phyloP scores from a whole-genome alignment of 1,140 invertebrate genomes.

The Venturia canescens region DNA sequence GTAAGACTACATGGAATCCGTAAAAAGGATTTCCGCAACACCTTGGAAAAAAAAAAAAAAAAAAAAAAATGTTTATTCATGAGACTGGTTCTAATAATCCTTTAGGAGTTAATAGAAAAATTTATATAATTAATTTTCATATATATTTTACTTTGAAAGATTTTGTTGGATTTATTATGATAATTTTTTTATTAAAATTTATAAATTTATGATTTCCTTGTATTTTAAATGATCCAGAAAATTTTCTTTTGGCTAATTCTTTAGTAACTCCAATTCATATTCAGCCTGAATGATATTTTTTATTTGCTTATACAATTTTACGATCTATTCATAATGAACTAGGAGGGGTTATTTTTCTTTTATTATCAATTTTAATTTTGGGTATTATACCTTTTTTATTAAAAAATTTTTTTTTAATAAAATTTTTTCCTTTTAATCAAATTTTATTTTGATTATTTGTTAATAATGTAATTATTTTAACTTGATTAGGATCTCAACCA shows the following conservation, averaged over 20 bases:
- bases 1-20: too few relatives aligned
- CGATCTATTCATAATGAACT: constrained; percentile 86
- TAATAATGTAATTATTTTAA: constrained; percentile 78
- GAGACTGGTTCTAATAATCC: constrained; percentile 81
- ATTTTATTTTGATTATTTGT: constrained; percentile 79
- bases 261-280: constrained; percentile 84
- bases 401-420: constrained; percentile 75
- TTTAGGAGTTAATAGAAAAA: constrained; percentile 79
- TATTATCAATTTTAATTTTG: constrained; percentile 81
- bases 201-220: constrained; percentile 74
- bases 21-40: too few relatives aligned
- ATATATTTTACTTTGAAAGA: constrained; percentile 80
- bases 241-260: constrained; percentile 82
- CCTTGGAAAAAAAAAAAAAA: too few relatives aligned
- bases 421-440: constrained; percentile 74
- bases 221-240: constrained; percentile 82
- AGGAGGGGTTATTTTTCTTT: constrained; percentile 83
- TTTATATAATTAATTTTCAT: constrained; percentile 81
- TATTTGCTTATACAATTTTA: constrained; percentile 86
- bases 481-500: constrained; percentile 81
- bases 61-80: constrained; percentile 80
- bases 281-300: constrained; percentile 87
- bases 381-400: constrained; percentile 75
- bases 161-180: constrained; percentile 78
- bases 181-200: constrained; percentile 73